Conservation (phyloP, 1,140 invertebrate species). For the Triops cancriformis region DNA sequence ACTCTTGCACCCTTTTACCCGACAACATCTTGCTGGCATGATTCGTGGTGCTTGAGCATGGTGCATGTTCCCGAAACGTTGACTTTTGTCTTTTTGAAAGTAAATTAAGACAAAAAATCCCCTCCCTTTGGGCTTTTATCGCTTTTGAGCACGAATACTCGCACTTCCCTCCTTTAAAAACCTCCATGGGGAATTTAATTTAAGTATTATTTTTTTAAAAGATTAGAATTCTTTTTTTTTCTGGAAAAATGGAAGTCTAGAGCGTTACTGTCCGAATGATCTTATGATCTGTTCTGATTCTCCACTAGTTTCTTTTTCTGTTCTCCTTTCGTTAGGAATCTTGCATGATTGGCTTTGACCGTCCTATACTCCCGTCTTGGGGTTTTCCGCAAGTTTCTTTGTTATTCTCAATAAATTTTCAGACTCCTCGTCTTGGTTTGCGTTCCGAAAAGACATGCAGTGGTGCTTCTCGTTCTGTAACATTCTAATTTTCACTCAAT, state of each 20-base stretch:
- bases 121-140: constrained; percentile 14
- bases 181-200: constrained; percentile 1
- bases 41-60: not conserved
- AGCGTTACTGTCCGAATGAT: constrained; percentile 34
- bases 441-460: constrained; percentile 2
- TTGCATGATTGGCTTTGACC: not conserved
- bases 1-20: not conserved
- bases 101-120: not conserved
- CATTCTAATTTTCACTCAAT: not conserved
- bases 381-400: constrained; percentile 17
- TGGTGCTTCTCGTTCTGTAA: not conserved
- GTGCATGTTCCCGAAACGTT: not conserved
- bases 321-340: constrained; percentile 29
- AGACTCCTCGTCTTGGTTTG: not conserved
- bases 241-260: constrained; percentile 16
- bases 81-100: not conserved
- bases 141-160: constrained; percentile 38
- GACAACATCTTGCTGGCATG: not conserved
- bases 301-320: constrained; percentile 31
- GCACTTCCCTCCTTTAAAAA: constrained; percentile 38
- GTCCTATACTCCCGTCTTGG: not conserved
- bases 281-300: constrained; percentile 36
- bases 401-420: not conserved
- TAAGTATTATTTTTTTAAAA: not conserved
- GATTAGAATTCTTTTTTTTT: not conserved